Base-by-base conservation (phyloP, 2,888 invertebrate genomes). In the Phengaris arion region DNA sequence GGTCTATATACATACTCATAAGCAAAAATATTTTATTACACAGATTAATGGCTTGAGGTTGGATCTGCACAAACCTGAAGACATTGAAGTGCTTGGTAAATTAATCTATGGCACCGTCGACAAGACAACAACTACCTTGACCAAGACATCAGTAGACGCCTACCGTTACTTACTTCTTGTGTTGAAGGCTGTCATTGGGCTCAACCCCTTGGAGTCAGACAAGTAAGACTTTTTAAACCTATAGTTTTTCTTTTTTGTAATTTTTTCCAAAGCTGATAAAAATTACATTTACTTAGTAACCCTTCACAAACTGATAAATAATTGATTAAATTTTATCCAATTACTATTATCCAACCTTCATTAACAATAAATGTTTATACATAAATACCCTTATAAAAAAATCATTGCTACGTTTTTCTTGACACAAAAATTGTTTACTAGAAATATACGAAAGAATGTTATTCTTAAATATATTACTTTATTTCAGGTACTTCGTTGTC, bases 91-190 rank as follows among this genome's bases (percentile, higher is more conserved):
- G 52, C 89, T 95, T 9, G 95, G 94, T 59, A 94, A 91, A 83
- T 80, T 95, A 48, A 94, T 95, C 78, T 92, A 85, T 69, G 89
- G 91, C 54, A 87, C 88, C 78, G 81, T 92, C 15, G 88, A 90
- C 85, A 94, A 84, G 87, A 85, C 83, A 10, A 85, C 86, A 83
- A 2, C 64, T 6, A 64, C 22, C 64, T 64, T 84, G 6, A 86
- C 84, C 77, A 91, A 76, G 85, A 90, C 83, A 78, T 84, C 78
- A 9, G 82, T 87, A 68, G 87, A 88, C 73, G 88, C 91, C 68
- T 95, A 95, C 86, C 95, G 95, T 55, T 94, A 94, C 81, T 88
- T 95, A 79, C 93, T 95, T 69, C 88, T 92, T 76, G 89, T 95
- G 75, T 93, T 94, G 84, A 93, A 94, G 76, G 90, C 94, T 69